Base-by-base conservation (phyloP, 2,113 vertebrate species). In the Myotis brandtii region DNA sequence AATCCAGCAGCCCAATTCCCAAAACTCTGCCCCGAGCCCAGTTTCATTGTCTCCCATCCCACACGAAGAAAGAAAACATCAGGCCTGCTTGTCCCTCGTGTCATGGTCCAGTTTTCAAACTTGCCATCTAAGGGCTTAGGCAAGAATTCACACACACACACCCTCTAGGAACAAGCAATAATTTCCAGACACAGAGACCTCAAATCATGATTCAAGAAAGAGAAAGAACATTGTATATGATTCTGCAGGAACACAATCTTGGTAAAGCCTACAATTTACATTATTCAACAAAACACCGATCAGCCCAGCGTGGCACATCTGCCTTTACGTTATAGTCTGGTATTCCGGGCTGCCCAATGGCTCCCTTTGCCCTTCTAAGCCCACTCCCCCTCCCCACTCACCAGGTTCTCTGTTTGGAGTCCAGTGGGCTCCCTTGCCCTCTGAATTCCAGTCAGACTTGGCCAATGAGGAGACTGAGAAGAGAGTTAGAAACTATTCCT, bases 381-480 rank as follows among this genome's bases (percentile, higher is more conserved):
- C n/a, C 72, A 20, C 48, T 10, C 6, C 12, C 2, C 1, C 23
- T 2, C 7, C 43, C 12, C 6, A 2, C 1, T 13, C 2, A 3
- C 37, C 12, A 18, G 27, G 20, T 21, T 34, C 10, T 32, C 69
- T 18, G 46, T 54, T 6, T 18, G 40, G 56, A 27, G 9, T 9
- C 9, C 48, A n/a, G 1, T 25, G 21, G 32, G 43, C 21, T 67
- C 56, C 32, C 52, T 21, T 5, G 21, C 8, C 9, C 50, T n/a
- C 10, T 54, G 37, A 82, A 13, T 20, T 52, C 17, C 23, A 80
- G 17, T 27, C 54, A 4, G 23, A 2, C 59, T 59, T 67, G 17
- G 62, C 30, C 79, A 25, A 1, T 3, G 48, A 80, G 32, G 27
- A 87, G 76, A 5, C 1, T 12, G 9, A 46, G 30, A 43, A 30